phyloP scores from a whole-genome alignment of 2,888 invertebrate species.

The Macrophya alboannulata region DNA sequence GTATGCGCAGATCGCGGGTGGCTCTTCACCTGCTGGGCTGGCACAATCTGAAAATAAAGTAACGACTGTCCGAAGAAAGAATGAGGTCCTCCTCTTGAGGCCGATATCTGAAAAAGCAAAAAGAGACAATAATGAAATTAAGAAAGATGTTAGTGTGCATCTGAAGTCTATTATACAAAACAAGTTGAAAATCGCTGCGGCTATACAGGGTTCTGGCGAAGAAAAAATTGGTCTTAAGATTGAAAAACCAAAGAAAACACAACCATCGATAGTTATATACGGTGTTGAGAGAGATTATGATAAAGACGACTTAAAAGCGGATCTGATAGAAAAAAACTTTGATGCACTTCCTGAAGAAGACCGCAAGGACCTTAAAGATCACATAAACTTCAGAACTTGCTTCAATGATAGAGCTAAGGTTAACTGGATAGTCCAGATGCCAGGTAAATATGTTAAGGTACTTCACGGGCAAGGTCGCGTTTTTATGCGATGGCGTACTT shows the following conservation, averaged over 20 bases:
- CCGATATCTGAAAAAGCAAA: background rate
- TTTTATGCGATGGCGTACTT: background rate
- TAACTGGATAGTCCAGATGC: background rate
- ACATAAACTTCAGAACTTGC: too few species aligned
- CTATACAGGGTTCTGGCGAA: accelerated
- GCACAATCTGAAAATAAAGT: too few species aligned
- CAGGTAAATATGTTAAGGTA: background rate
- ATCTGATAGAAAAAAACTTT: background rate
- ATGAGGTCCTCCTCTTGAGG: background rate
- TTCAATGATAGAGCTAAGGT: too few species aligned
- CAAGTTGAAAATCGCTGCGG: background rate
- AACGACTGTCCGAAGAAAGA: background rate
- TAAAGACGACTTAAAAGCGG: background rate
- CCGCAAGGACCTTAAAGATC: too few species aligned
- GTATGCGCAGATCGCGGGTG: background rate
- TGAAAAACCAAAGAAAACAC: background rate
- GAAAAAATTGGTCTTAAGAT: background rate
- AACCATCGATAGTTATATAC: background rate
- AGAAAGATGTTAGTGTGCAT: background rate
- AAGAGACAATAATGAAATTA: background rate
- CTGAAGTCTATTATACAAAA: background rate
- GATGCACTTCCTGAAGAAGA: background rate
- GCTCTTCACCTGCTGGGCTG: background rate
- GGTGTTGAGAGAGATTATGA: background rate
- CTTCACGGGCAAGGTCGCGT: background rate